phyloP scores from a whole-genome alignment of 1,140 invertebrate genomes.

The Heliconius congener region DNA sequence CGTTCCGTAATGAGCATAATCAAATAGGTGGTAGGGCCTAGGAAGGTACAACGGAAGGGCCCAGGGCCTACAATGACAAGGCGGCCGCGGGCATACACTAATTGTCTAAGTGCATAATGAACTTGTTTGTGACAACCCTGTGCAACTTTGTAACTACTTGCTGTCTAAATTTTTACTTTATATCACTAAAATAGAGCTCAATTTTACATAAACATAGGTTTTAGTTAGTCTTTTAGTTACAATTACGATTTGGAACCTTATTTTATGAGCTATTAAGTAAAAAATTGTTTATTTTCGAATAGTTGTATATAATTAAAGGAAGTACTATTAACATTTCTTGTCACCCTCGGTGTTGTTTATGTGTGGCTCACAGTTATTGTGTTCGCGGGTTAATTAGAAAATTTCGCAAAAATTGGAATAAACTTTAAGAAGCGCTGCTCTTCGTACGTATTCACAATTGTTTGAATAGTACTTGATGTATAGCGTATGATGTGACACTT shows the following conservation, averaged over 20 bases:
- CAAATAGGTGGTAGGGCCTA: constrained; percentile 52
- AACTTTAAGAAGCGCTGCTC: constrained; percentile 36
- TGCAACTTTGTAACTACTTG: constrained; percentile 46
- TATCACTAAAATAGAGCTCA: neutral
- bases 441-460: constrained; percentile 29
- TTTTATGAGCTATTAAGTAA: neutral
- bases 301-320: constrained; percentile 55
- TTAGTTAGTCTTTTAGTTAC: constrained; percentile 21
- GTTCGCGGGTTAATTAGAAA: constrained; percentile 74
- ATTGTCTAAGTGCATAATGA: constrained; percentile 80
- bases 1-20: constrained; percentile 63
- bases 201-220: constrained; percentile 27
- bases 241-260: constrained; percentile 1
- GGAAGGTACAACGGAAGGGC: constrained; percentile 69
- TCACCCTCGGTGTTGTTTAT: constrained; percentile 64
- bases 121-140: constrained; percentile 74
- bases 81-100: constrained; percentile 71
- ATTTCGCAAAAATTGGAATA: constrained; percentile 48
- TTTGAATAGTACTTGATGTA: constrained; percentile 8
- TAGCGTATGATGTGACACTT: constrained; percentile 22
- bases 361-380: constrained; percentile 56
- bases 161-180: constrained; percentile 43
- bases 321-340: constrained; percentile 61
- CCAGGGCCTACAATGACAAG: constrained; percentile 65
- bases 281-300: constrained; percentile 35